A percentile compares a stretch with the other conserved stretches of the same genome.
Conservation (phyloP, 2,113 vertebrate genomes). For the Megalops atlanticus region DNA sequence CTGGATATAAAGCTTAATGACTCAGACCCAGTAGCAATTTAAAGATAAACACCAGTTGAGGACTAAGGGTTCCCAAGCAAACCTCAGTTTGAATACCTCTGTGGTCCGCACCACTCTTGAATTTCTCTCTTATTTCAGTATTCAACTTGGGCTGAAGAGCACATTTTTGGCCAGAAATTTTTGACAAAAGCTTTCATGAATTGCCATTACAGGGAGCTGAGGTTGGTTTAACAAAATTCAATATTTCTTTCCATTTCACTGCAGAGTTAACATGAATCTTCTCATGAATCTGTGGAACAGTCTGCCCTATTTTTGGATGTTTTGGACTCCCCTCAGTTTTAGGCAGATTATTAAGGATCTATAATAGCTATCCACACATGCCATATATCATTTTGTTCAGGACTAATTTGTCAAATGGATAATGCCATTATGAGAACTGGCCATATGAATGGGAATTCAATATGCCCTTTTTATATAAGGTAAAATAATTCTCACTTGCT, state of each 20-base stretch:
- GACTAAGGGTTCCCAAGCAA: constrained; percentile 22
- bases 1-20: constrained; percentile 35
- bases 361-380: too few relatives aligned
- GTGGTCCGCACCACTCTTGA: constrained; percentile 37
- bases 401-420: too few relatives aligned
- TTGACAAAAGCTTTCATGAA: constrained; percentile 14
- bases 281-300: too few relatives aligned
- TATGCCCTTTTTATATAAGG: too few relatives aligned
- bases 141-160: not conserved
- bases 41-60: constrained; percentile 56
- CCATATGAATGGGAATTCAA: too few relatives aligned
- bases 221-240: not conserved
- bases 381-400: too few relatives aligned
- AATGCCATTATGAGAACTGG: too few relatives aligned
- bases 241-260: not conserved
- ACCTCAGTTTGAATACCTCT: constrained; percentile 55
- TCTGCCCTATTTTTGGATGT: too few relatives aligned
- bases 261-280: too few relatives aligned
- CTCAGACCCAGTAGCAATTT: constrained; percentile 45
- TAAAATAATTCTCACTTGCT: too few relatives aligned
- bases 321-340: too few relatives aligned
- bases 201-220: not conserved
- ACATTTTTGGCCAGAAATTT: not conserved
- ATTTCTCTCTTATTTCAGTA: not conserved
- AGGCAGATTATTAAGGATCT: too few relatives aligned